A percentile compares a stretch with the other conserved stretches of the same genome.
Conservation (phyloP, 2,888 invertebrate genomes). For the Asteroscopus sphinx region DNA sequence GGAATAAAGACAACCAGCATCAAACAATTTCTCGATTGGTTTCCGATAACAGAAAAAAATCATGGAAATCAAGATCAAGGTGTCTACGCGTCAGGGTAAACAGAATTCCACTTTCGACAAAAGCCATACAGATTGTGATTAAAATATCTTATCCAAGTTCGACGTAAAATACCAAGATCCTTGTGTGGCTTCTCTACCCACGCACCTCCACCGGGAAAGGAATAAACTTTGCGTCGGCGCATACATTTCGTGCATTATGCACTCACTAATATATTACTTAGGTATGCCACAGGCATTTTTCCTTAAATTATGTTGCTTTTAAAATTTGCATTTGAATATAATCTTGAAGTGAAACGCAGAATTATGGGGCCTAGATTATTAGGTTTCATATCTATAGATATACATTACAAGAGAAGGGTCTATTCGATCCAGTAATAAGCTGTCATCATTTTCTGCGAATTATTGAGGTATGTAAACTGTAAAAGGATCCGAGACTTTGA, state of each 20-base stretch:
- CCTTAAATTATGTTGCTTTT: constrained; percentile 60
- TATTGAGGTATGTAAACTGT: constrained; percentile 29
- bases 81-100: not conserved
- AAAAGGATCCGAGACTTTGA: constrained; percentile 19
- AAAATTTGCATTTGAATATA: constrained; percentile 60
- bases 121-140: constrained; percentile 15
- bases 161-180: constrained; percentile 45
- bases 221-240: constrained; percentile 74
- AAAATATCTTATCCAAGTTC: constrained; percentile 52
- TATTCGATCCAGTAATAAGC: constrained; percentile 38
- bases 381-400: constrained; percentile 43
- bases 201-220: constrained; percentile 73
- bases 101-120: not conserved
- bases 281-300: constrained; percentile 59
- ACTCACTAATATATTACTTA: constrained; percentile 65
- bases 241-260: constrained; percentile 72
- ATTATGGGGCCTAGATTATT: constrained; percentile 51
- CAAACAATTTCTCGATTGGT: not conserved
- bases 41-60: constrained; percentile 21
- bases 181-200: constrained; percentile 69
- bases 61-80: constrained; percentile 1
- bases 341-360: constrained; percentile 51
- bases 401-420: constrained; percentile 32
- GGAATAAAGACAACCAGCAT: too few species aligned
- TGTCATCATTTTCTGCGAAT: constrained; percentile 45